Evolutionary conservation across 1,140 invertebrate genomes (phyloP).

Genomic region (Anagrus nilaparvatae): DNA sequence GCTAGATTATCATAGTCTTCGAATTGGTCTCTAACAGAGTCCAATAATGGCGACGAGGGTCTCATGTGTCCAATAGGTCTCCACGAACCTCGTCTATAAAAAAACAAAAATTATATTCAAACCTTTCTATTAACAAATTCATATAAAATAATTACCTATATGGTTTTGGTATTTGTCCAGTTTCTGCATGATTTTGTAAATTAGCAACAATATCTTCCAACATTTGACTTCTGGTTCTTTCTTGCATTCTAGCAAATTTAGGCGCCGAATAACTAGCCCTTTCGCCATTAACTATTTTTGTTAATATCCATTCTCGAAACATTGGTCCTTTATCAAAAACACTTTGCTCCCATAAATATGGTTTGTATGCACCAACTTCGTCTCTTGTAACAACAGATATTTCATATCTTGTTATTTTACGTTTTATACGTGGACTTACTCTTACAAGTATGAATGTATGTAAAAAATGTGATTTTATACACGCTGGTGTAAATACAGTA

Average conservation of each 20-base stretch:
- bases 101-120: constrained; percentile 7
- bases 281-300: constrained; percentile 96
- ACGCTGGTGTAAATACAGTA: constrained; percentile 81
- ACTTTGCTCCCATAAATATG: constrained; percentile 87
- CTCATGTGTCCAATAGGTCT: constrained; percentile 90
- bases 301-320: constrained; percentile 88
- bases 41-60: constrained; percentile 81
- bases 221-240: constrained; percentile 84
- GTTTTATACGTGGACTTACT: constrained; percentile 73
- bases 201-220: constrained; percentile 90
- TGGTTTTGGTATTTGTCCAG: constrained; percentile 90
- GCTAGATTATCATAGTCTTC: constrained; percentile 90
- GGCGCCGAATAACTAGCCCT: constrained; percentile 92
- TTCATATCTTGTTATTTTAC: constrained; percentile 78
- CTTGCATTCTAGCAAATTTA: constrained; percentile 92
- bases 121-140: not conserved
- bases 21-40: constrained; percentile 84
- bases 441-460: constrained; percentile 85
- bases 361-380: constrained; percentile 95
- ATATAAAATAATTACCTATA: constrained; percentile 54
- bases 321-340: constrained; percentile 76
- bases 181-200: constrained; percentile 86
- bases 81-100: constrained; percentile 69
- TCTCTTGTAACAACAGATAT: constrained; percentile 90
- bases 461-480: constrained; percentile 87